Base-by-base conservation (phyloP, 2,888 invertebrate genomes). In the Ypsolopha scabrella region DNA sequence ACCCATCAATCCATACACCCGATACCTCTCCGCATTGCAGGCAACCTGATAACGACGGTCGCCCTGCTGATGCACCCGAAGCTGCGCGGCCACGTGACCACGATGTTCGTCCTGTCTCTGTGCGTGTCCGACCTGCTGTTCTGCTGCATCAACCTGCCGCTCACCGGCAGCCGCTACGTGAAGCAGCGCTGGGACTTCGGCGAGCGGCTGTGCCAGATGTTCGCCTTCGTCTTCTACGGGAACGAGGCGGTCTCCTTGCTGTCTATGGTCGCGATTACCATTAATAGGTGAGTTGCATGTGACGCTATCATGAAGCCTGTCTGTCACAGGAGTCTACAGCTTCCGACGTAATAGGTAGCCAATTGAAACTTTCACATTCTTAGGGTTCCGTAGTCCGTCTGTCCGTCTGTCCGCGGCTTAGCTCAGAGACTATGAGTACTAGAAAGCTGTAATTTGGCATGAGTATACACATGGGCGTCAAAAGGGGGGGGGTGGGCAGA, bases 261-360 rank as follows among this genome's bases (percentile, higher is more conserved):
- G 56, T 95, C 94, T 65, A 95, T 96, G 94, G 95, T 95, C 50
- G 94, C 94, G 58, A 95, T 96, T 58, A 95, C 95, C 36, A 80
- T 96, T 54, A 96, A 95, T 80, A 92, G 95, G 94, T 94, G 67
- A 82, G 80, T 62, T 51, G 38, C 38, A 3, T 24, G n/a, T n/a
- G n/a, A n/a, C n/a, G n/a, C n/a, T n/a, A n/a, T n/a, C n/a, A n/a
- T n/a, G n/a, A n/a, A n/a, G n/a, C n/a, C n/a, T n/a, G n/a, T n/a
- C n/a, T n/a, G n/a, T n/a, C n/a, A n/a, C n/a, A n/a, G n/a, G n/a
- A n/a, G n/a, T n/a, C n/a, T n/a, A n/a, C n/a, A n/a, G n/a, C n/a
- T n/a, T n/a, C n/a, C n/a, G n/a, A n/a, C n/a, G n/a, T n/a, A n/a
- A n/a, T n/a, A n/a, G n/a, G n/a, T n/a, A n/a, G n/a, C n/a, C n/a